Base-by-base conservation (phyloP, 92 coral and sea anemone genomes). In the Montipora capitata region DNA sequence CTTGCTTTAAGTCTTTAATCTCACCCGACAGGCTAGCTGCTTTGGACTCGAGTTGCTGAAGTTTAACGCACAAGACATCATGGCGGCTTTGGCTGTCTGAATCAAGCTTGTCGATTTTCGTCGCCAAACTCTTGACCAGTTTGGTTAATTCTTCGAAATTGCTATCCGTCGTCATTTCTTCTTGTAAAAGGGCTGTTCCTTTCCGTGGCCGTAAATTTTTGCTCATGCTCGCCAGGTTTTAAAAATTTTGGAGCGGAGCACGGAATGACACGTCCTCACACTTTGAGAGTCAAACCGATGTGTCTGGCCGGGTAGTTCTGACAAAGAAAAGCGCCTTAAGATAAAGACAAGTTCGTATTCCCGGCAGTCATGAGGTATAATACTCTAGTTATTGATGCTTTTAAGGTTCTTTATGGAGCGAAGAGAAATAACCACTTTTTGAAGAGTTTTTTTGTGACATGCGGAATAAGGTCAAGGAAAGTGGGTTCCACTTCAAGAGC, bases 241-340 rank as follows among this genome's bases (percentile, higher is more conserved):
- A 58, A 8, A 9, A 9, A 10, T 0, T 58, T 10, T 6, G 2
- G 77, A 14, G 39, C 15, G 77, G 58, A 72, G 15, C 17, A 45
- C 35, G 64, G 64, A 4, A 58, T 11, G 77, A 72, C 45, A 43
- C 77, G 10, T 35, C 77, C 56, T 72, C 77, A 41, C 54, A 40
- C 56, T 40, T 72, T 44, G 35, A 17, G 45, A 7, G 56, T 72
- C 77, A 58, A 9, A 16, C 63, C 63, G n/a, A n/a, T n/a, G n/a
- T n/a, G n/a, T n/a, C n/a, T n/a, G n/a, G n/a, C n/a, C n/a, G n/a
- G n/a, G 27, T 20, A 20, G 27, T 20, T 20, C 27, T 20, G 27
- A 20, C 27, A 20, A 20, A 20, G 27, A 20, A 20, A 20, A 20
- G 27, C 27, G 27, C 27, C 27, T 20, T 20, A 20, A 20, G 27